phyloP scores from a whole-genome alignment of 92 coral and sea anemone species.

The Porites cylindrica region DNA sequence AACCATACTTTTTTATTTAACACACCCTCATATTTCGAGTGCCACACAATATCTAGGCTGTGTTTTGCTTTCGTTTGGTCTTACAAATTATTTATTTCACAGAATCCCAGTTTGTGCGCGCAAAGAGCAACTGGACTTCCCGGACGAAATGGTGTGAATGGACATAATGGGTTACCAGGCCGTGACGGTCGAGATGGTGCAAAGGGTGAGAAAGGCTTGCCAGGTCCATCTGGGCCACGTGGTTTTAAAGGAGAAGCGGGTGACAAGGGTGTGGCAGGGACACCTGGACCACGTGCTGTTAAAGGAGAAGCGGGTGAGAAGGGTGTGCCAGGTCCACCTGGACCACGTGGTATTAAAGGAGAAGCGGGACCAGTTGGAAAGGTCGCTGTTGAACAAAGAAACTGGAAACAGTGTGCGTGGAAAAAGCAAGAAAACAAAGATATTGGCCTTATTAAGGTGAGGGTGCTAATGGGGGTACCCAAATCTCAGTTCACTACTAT shows the following conservation, averaged over 20 bases:
- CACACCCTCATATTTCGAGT: too few relatives aligned
- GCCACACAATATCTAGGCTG: too few relatives aligned
- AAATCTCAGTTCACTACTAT: too few relatives aligned
- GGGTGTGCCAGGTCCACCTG: not conserved
- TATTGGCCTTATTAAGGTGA: constrained; percentile 6
- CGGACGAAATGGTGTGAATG: not conserved
- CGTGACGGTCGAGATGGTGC: constrained; percentile 20
- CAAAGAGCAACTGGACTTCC: not conserved
- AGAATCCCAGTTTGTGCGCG: not conserved
- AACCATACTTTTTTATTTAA: too few relatives aligned
- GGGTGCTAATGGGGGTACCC: too few relatives aligned
- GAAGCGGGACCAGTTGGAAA: too few relatives aligned
- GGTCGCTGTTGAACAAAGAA: too few relatives aligned
- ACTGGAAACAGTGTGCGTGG: too few relatives aligned
- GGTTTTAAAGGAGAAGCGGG: constrained; percentile 7
- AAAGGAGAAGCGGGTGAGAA: too few relatives aligned
- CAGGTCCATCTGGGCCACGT: not conserved
- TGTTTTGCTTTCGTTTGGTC: too few relatives aligned
- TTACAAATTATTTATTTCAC: not conserved
- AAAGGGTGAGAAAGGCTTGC: not conserved
- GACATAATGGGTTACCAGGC: constrained; percentile 9
- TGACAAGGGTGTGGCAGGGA: not conserved
- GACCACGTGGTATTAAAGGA: constrained; percentile 4
- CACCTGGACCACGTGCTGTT: not conserved
- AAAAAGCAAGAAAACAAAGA: not conserved